Percentiles rank a stretch among this genome's conserved stretches.
phyloP scores from a whole-genome alignment of 2,113 vertebrate species.

The Cryptotis parvus region DNA sequence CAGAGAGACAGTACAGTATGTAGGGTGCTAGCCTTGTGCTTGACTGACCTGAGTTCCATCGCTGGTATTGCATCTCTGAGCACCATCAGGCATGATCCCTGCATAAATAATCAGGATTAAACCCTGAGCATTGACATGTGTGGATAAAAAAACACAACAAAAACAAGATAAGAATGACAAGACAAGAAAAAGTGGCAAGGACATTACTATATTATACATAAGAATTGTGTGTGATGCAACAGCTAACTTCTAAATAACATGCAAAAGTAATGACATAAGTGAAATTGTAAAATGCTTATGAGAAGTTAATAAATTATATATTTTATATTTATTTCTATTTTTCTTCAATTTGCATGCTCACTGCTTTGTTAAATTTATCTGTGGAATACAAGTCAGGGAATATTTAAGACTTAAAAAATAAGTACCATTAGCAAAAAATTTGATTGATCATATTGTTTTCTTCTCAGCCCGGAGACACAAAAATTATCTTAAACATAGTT shows the following conservation, averaged over 20 bases:
- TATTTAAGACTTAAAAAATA: constrained; percentile 17
- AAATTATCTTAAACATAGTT: constrained; percentile 29
- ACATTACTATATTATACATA: not conserved
- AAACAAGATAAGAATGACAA: constrained; percentile 21
- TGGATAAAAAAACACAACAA: not conserved
- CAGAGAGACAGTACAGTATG: too few species aligned
- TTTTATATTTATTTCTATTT: constrained; percentile 52
- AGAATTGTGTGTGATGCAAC: constrained; percentile 44
- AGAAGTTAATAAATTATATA: constrained; percentile 2
- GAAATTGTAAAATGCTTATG: constrained; percentile 56
- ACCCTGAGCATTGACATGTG: too few species aligned
- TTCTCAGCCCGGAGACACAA: not conserved
- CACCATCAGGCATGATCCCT: too few species aligned
- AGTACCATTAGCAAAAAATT: constrained; percentile 39
- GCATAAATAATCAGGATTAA: too few species aligned
- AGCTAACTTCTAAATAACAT: constrained; percentile 59
- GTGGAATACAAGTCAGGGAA: constrained; percentile 11
- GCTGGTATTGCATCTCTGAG: too few species aligned
- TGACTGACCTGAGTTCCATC: too few species aligned
- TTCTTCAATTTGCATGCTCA: constrained; percentile 39
- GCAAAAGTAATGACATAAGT: not conserved
- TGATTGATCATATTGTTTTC: not conserved
- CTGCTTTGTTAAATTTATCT: constrained; percentile 37
- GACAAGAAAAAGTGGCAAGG: not conserved
- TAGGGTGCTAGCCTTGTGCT: too few species aligned